Percentiles rank a stretch among this genome's conserved stretches.
Evolutionary conservation across 2,888 invertebrate species (phyloP).

Genomic region (Leucoma salicis): DNA sequence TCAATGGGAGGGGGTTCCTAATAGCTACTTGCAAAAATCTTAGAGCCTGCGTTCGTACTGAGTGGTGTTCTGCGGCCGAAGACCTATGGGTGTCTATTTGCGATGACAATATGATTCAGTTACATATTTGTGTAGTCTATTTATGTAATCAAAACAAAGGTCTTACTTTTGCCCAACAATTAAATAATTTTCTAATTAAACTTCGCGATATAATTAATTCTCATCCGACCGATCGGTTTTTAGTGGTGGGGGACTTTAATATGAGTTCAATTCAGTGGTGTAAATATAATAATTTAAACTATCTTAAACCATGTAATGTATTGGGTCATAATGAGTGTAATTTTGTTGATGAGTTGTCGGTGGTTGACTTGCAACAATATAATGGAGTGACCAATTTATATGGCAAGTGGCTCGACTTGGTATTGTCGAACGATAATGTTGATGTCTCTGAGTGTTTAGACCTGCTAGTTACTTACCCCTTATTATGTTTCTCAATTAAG

Average conservation of each 20-base stretch:
- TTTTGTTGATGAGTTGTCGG: too few species aligned
- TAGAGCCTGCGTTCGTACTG: not conserved
- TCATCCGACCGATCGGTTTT: not conserved
- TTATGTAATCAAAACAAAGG: not conserved
- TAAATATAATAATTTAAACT: not conserved
- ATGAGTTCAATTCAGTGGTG: not conserved
- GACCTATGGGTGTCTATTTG: not conserved
- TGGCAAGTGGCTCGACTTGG: too few species aligned
- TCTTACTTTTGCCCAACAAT: not conserved
- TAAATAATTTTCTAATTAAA: not conserved
- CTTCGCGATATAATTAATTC: not conserved
- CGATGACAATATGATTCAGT: not conserved
- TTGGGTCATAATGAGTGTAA: not conserved
- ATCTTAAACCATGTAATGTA: not conserved
- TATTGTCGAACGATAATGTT: too few species aligned
- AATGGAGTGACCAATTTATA: too few species aligned
- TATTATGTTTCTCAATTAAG: too few species aligned
- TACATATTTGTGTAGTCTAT: conserved; percentile 1
- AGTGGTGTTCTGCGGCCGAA: not conserved
- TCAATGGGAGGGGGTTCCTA: not conserved
- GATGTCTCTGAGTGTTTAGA: too few species aligned
- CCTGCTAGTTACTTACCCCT: too few species aligned
- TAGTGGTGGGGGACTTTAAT: not conserved
- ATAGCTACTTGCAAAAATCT: not conserved
- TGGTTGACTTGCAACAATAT: too few species aligned